phyloP scores from a whole-genome alignment of 2,888 invertebrate genomes.

The Scrobipalpa atriplicella region DNA sequence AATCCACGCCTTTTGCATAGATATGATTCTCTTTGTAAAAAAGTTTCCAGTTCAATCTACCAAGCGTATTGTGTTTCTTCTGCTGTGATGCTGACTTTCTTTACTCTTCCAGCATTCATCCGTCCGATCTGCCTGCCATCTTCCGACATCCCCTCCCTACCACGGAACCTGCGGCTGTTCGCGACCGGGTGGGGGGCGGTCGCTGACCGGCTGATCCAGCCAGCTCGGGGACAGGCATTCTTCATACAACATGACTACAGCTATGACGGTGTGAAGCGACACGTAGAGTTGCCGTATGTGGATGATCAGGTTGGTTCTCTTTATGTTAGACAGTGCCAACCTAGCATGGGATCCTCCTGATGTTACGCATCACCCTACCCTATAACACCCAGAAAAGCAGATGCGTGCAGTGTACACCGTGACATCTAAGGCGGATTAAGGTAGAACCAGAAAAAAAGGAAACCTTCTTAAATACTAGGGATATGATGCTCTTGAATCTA shows the following conservation, averaged over 20 bases:
- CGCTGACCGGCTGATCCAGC: background rate
- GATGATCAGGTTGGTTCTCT: background rate
- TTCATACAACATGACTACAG: background rate
- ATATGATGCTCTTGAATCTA: too few species aligned
- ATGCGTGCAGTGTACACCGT: too few species aligned
- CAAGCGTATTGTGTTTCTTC: background rate
- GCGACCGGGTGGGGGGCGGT: slow-evolving; percentile 79
- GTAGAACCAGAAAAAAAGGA: too few species aligned
- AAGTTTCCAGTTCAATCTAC: background rate
- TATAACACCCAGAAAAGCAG: too few species aligned
- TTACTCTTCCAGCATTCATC: slow-evolving; percentile 62
- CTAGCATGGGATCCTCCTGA: too few species aligned
- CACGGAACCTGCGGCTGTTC: slow-evolving; percentile 40
- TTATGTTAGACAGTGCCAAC: too few species aligned
- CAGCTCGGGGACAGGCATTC: background rate
- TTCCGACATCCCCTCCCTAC: slow-evolving; percentile 44
- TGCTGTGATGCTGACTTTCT: background rate
- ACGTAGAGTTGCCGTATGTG: slow-evolving; percentile 1
- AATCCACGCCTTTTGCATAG: too few species aligned
- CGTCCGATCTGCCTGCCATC: slow-evolving; percentile 66
- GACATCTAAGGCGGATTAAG: too few species aligned
- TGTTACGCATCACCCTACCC: too few species aligned
- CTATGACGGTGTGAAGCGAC: background rate
- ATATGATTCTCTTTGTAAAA: too few species aligned
- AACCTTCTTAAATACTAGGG: too few species aligned